Base-by-base conservation (phyloP, 2,797 vertebrate genomes). In the Microchirus variegatus region DNA sequence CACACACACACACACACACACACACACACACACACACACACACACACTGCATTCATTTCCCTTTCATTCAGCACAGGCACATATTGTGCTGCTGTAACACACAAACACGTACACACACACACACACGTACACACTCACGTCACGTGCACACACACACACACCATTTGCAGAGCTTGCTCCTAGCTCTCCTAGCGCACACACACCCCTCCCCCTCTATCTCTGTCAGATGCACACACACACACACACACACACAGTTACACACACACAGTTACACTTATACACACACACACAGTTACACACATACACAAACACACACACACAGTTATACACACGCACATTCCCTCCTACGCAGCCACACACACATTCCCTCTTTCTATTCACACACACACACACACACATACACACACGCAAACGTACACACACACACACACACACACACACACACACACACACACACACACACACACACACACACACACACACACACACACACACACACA, bases 31-130 rank as follows among this genome's bases (percentile, higher is more conserved):
- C 68, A 77, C 58, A 73, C 63, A 73, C 57, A 77, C 36, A 73
- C 45, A 63, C 53, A 73, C 48, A 60, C 51, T 12, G 69, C 83
- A 90, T 90, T 90, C 79, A 90, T 87, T 90, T 90, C 87, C 89
- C 85, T 89, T 90, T 89, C 83, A 89, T 90, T 89, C 87, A 85
- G 85, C 74, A 86, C 85, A 85, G 83, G 81, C 89, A 87, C 88
- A 90, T 90, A 91, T 91, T 90, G 88, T 87, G 73, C 86, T 87
- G 85, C 81, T 81, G 79, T 71, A 80, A 86, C 81, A 87, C 77
- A 80, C 81, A 70, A 67, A 55, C 78, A 63, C 59, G 62, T 68
- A 47, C 73, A 61, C 70, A 68, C 46, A 46, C 63, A 60, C 67
- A 75, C 48, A 66, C 76, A 58, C 55, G 47, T 69, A 67, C 57